Conservation (phyloP, 2,888 invertebrate genomes). For the Platerodrilus igneus region DNA sequence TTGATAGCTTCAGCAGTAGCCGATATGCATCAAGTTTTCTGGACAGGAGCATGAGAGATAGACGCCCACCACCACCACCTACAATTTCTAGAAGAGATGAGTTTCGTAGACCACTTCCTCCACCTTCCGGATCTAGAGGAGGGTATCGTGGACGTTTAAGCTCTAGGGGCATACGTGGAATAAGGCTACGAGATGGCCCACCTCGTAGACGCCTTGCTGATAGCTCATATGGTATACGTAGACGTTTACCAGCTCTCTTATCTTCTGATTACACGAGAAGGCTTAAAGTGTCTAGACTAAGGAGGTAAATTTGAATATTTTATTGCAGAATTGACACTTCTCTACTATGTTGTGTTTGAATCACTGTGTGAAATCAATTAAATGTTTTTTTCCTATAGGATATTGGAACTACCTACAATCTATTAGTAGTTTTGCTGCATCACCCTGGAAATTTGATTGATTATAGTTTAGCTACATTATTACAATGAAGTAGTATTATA, state of each 20-base stretch:
- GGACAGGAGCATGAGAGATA: conserved; percentile 52
- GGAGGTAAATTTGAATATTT: conserved; percentile 47
- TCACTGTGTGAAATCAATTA: conserved; percentile 19
- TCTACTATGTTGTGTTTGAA: conserved; percentile 18
- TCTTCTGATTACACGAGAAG: conserved; percentile 45
- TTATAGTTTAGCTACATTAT: too few species aligned
- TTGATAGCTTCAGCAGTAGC: conserved; percentile 51
- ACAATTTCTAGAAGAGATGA: conserved; percentile 42
- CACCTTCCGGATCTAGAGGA: conserved; percentile 40
- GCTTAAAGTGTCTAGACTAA: conserved; percentile 46
- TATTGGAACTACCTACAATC: too few species aligned
- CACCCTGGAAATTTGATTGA: too few species aligned
- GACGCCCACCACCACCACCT: conserved; percentile 36
- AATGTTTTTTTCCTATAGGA: too few species aligned
- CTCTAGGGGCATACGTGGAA: conserved; percentile 49
- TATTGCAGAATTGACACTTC: conserved; percentile 19
- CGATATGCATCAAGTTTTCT: conserved; percentile 56
- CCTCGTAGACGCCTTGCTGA: conserved; percentile 55
- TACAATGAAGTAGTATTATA: too few species aligned
- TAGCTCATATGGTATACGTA: conserved; percentile 55
- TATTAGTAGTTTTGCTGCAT: too few species aligned
- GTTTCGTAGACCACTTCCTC: conserved; percentile 42
- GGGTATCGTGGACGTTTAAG: conserved; percentile 35
- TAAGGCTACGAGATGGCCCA: conserved; percentile 51
- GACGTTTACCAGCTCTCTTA: conserved; percentile 47